phyloP scores from a whole-genome alignment of 2,888 invertebrate genomes.

The Dynastes maya region DNA sequence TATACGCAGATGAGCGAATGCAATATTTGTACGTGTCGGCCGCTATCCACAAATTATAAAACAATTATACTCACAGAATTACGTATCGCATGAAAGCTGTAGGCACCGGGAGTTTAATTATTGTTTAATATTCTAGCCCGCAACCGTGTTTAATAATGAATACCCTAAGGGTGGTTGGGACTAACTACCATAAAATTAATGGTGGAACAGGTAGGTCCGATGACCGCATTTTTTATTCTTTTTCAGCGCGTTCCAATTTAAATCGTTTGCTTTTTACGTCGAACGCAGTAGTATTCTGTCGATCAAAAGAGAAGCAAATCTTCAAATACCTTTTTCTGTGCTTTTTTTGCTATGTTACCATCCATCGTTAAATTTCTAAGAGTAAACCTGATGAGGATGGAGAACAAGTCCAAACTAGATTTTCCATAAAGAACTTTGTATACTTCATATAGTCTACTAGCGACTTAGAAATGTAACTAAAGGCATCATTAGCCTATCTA shows the following conservation, averaged over 20 bases:
- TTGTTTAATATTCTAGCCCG: constrained; percentile 54
- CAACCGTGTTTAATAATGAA: constrained; percentile 39
- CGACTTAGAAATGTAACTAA: too few species aligned
- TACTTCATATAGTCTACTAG: too few species aligned
- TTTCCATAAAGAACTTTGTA: too few species aligned
- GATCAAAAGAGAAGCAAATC: constrained; percentile 16
- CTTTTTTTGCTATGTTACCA: background rate
- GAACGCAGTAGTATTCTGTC: constrained; percentile 28
- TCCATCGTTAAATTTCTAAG: too few species aligned
- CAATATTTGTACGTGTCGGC: constrained; percentile 17
- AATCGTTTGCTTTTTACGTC: background rate
- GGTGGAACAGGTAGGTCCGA: constrained; percentile 35
- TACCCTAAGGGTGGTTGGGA: constrained; percentile 48
- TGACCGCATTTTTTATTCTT: constrained; percentile 41
- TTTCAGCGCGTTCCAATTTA: constrained; percentile 2
- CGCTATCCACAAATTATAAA: constrained; percentile 53
- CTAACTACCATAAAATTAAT: constrained; percentile 50
- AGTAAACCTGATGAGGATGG: too few species aligned
- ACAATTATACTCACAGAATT: constrained; percentile 52
- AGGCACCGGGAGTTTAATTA: constrained; percentile 53
- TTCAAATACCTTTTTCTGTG: background rate
- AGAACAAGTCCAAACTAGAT: too few species aligned
- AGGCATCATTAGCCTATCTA: too few species aligned
- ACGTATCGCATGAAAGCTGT: constrained; percentile 51
- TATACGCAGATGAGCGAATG: constrained; percentile 2